Conservation (phyloP, 2,797 vertebrate species). For the Gobio occitaniae region DNA sequence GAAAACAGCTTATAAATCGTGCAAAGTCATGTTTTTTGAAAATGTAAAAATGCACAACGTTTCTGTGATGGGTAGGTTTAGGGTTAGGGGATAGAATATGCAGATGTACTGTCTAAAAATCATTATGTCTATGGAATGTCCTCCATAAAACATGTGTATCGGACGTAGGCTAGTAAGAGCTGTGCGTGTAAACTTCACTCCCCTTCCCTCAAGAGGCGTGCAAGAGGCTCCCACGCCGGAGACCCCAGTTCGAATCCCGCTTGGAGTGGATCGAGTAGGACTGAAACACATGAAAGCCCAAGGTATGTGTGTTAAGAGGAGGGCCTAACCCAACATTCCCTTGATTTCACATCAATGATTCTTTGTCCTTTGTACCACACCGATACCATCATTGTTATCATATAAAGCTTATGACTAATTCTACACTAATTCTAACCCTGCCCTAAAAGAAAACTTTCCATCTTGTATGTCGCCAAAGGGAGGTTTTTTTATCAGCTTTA, state of each 20-base stretch:
- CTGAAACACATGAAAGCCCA: neutral
- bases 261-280: too few relatives aligned
- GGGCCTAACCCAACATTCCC: neutral
- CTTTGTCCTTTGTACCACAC: conserved; percentile 4
- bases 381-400: neutral
- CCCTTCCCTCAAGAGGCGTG: too few relatives aligned
- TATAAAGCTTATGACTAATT: neutral
- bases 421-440: neutral
- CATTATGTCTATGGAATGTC: neutral
- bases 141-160: neutral
- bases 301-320: neutral
- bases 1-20: neutral
- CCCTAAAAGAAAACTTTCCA: neutral
- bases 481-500: neutral
- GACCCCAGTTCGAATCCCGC: too few relatives aligned
- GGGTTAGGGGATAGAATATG: neutral
- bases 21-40: neutral
- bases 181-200: too few relatives aligned
- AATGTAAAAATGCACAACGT: neutral
- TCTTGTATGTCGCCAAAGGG: neutral
- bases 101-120: neutral
- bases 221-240: too few relatives aligned
- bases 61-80: neutral
- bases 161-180: too few relatives aligned
- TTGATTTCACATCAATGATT: conserved; percentile 13